Conservation (phyloP, 2,797 vertebrate species). For the Neosilurus hyrtlii region DNA sequence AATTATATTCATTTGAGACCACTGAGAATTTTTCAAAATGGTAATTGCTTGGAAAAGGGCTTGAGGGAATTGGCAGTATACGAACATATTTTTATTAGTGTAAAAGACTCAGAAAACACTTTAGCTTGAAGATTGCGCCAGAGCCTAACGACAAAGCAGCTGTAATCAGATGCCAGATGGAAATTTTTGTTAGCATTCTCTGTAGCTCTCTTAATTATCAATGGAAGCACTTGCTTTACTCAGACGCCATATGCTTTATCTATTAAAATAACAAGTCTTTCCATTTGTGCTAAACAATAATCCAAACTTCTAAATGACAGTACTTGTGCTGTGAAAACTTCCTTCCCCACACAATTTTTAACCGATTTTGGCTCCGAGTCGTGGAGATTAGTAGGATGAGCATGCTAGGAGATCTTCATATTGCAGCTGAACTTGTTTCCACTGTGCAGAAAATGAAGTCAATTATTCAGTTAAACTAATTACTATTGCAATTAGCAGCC, state of each 20-base stretch:
- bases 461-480: constrained; percentile 48
- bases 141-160: constrained; percentile 8
- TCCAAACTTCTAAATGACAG: background rate
- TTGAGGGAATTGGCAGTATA: constrained; percentile 12
- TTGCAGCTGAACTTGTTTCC: constrained; percentile 35
- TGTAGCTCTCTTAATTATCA: constrained; percentile 61
- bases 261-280: constrained; percentile 38
- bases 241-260: constrained; percentile 50
- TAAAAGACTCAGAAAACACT: constrained; percentile 10
- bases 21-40: constrained; percentile 49
- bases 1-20: constrained; percentile 56
- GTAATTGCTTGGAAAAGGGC: constrained; percentile 48
- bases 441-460: constrained; percentile 27
- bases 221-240: constrained; percentile 59
- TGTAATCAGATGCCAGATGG: constrained; percentile 21
- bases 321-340: background rate
- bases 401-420: constrained; percentile 9
- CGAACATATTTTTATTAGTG: constrained; percentile 18
- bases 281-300: constrained; percentile 12
- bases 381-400: background rate
- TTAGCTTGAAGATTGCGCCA: constrained; percentile 16
- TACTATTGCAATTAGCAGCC: constrained; percentile 46
- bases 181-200: constrained; percentile 31
- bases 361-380: background rate
- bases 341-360: background rate